Conservation (phyloP, 2,888 invertebrate species). For the Perizoma affinitatum region DNA sequence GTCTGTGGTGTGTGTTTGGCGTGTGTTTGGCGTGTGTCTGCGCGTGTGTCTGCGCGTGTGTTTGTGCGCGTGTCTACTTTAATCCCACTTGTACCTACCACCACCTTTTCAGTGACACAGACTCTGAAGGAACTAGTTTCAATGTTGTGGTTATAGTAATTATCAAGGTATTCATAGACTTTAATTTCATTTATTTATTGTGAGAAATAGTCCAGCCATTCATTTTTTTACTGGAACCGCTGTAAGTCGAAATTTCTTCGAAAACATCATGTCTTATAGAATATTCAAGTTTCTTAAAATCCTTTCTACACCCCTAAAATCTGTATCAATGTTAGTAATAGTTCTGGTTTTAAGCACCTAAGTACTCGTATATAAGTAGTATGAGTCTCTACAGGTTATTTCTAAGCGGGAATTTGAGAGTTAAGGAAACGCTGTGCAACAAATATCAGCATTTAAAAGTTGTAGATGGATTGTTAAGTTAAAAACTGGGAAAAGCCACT, state of each 20-base stretch:
- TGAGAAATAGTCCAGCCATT: too few relatives aligned
- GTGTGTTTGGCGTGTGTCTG: conserved; percentile 1
- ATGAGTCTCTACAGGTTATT: conserved; percentile 11
- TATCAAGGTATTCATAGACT: not conserved
- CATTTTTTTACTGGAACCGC: too few relatives aligned
- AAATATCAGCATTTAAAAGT: conserved; percentile 6
- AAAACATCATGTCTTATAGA: too few relatives aligned
- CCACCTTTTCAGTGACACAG: not conserved
- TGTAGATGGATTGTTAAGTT: conserved; percentile 5
- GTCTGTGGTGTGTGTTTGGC: not conserved
- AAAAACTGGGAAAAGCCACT: not conserved
- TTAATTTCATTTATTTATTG: too few relatives aligned
- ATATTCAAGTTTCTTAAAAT: not conserved
- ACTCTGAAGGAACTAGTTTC: not conserved
- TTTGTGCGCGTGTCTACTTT: not conserved
- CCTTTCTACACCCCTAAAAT: not conserved
- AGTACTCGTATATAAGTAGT: not conserved
- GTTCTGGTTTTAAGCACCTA: conserved; percentile 13
- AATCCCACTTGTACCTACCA: not conserved
- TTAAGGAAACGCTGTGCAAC: not conserved
- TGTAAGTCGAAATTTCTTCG: too few relatives aligned
- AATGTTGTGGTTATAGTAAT: not conserved
- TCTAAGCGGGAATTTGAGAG: conserved; percentile 8
- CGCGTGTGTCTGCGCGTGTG: not conserved
- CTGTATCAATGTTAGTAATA: conserved; percentile 16